Percentiles rank a stretch among this genome's conserved stretches.
Conservation (phyloP, 92 coral and sea anemone species). For the Umimayanthus chanpuru region DNA sequence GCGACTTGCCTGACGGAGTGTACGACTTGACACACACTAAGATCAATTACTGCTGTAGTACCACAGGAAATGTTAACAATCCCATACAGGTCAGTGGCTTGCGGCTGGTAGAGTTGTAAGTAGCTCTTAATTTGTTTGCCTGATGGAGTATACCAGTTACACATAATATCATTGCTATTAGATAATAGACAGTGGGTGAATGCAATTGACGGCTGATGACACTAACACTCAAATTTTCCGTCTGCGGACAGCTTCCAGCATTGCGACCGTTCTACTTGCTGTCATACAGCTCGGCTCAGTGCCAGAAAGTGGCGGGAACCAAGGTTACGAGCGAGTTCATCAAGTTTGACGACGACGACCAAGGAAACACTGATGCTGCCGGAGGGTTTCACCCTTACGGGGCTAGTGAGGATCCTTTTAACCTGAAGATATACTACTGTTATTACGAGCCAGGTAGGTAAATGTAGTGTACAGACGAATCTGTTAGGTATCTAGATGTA, state of each 20-base stretch:
- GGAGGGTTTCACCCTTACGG: conserved; percentile 97
- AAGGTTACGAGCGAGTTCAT: conserved; percentile 92
- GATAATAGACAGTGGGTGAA: neutral
- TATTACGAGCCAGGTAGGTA: conserved; percentile 78
- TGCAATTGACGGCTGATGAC: neutral
- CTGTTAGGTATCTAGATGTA: too few species aligned
- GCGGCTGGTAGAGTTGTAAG: neutral
- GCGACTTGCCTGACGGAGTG: conserved; percentile 89
- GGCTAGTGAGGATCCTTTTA: conserved; percentile 98
- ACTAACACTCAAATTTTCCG: neutral
- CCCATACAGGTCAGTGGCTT: conserved; percentile 63
- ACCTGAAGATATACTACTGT: conserved; percentile 93
- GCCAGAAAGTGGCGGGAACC: conserved; percentile 95
- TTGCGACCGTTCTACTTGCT: conserved; percentile 91
- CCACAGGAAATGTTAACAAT: conserved; percentile 91
- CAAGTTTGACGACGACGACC: conserved; percentile 97
- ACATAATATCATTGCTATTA: conserved; percentile 68
- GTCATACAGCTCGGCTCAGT: conserved; percentile 92
- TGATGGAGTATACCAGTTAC: conserved; percentile 58
- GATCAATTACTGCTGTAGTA: conserved; percentile 95
- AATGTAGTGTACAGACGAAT: too few species aligned
- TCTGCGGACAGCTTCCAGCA: conserved; percentile 71
- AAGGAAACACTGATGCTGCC: conserved; percentile 92
- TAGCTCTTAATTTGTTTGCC: neutral
- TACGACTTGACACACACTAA: conserved; percentile 88